Evolutionary conservation across 2,888 invertebrate genomes (phyloP), one percentile per base, ranked within the genome.

Genomic region (Nephrotoma appendiculata): DNA sequence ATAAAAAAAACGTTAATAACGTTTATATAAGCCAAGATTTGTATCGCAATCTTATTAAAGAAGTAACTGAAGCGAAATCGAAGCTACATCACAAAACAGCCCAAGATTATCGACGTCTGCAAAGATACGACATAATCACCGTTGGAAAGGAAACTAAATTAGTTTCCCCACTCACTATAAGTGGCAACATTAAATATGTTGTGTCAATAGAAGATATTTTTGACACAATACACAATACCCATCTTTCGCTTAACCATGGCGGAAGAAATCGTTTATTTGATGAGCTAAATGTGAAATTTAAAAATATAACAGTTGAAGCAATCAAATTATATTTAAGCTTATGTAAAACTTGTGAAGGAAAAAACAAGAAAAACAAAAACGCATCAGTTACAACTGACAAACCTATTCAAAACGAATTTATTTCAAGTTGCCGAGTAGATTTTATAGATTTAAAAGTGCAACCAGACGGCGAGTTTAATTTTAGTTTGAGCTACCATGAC

Each of bases 251-350:
- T 71, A 19, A 19, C 19, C 71, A 71, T 71, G 19, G 71, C n/a
- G 71, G 71, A 71, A n/a, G 71, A 71, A n/a, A 71, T n/a, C n/a
- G 71, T 15, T 15, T 71, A 19, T 15, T 71, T n/a, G 19, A 71
- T 15, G 71, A 71, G 7, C 15, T 71, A 3, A 71, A 71, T 15
- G 19, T 5, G 6, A 12, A 71, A 71, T 71, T 11, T 71, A 71
- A 71, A 19, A 71, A 71, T 19, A 57, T 57, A 4, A 7, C 71
- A 5, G 57, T 71, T 9, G 88, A 88, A 71, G 86, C 87, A 0
- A 86, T 88, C 6, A 85, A 48, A 5, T 86, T 87, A 41, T 88
- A 88, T 86, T 87, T 88, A 84, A 87, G 57, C n/a, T 57, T 86
- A n/a, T 86, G 84, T 44, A 31, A 43, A 57, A 12, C 57, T 11